phyloP scores from a whole-genome alignment of 2,113 vertebrate genomes.

The Chionomys nivalis region DNA sequence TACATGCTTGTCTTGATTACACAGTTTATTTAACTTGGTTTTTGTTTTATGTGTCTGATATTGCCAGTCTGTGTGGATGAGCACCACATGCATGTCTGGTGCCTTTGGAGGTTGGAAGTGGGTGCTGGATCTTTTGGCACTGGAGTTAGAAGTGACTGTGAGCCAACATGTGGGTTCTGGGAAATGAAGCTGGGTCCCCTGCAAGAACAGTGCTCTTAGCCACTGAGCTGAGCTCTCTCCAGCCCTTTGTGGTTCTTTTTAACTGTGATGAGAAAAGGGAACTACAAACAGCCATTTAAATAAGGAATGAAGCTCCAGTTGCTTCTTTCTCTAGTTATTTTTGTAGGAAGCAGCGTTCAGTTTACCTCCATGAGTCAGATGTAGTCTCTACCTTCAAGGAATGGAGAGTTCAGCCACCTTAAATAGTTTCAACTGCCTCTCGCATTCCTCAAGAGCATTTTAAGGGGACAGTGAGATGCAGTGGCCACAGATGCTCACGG shows the following conservation, averaged over 20 bases:
- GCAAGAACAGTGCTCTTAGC: not conserved
- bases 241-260: not conserved
- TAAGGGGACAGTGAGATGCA: not conserved
- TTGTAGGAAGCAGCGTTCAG: not conserved
- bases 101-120: not conserved
- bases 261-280: constrained; percentile 19
- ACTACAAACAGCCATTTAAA: constrained; percentile 24
- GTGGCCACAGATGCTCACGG: not conserved
- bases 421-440: not conserved
- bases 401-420: not conserved
- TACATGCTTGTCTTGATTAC: not conserved
- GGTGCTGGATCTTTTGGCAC: not conserved
- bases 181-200: not conserved
- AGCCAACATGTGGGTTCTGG: not conserved
- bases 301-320: constrained; percentile 17
- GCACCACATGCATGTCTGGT: not conserved
- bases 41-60: not conserved
- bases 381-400: not conserved
- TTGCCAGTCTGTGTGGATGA: not conserved
- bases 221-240: not conserved
- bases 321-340: not conserved
- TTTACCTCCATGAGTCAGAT: not conserved
- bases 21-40: constrained; percentile 9
- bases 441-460: not conserved
- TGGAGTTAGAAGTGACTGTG: not conserved